Conservation (phyloP, 2,797 vertebrate genomes). For the Carduelis carduelis region DNA sequence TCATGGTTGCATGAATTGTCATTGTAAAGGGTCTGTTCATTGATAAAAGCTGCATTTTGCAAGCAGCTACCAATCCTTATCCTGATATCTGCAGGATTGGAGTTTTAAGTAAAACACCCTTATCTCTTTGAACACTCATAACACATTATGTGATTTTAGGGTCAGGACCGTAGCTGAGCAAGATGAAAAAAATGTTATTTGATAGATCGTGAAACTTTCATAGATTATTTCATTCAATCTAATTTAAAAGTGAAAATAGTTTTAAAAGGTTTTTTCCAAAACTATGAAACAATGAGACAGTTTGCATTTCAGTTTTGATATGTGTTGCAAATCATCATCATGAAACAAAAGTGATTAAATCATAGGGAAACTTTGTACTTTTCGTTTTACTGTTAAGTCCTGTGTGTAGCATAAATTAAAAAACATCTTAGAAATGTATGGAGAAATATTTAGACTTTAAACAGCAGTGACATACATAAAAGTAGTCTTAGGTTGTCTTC, state of each 20-base stretch:
- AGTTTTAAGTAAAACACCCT: background rate
- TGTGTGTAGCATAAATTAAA: background rate
- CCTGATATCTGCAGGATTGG: background rate
- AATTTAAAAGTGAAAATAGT: background rate
- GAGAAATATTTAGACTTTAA: background rate
- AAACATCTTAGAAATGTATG: background rate
- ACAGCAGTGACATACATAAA: background rate
- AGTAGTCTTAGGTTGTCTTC: background rate
- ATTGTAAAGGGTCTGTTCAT: background rate
- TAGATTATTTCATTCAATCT: background rate
- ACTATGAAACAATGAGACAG: background rate
- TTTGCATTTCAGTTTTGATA: background rate
- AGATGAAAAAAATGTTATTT: background rate
- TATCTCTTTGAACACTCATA: background rate
- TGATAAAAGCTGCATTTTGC: background rate
- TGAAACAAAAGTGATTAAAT: background rate
- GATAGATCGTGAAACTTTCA: background rate
- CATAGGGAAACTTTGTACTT: background rate
- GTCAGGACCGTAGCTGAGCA: background rate
- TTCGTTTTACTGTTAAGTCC: rapidly evolving
- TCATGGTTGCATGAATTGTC: background rate
- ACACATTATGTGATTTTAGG: background rate
- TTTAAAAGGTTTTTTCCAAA: background rate
- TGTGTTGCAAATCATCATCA: background rate
- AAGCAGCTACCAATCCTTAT: background rate